Base-by-base conservation (phyloP, 2,888 invertebrate genomes). In the Tillus elongatus region DNA sequence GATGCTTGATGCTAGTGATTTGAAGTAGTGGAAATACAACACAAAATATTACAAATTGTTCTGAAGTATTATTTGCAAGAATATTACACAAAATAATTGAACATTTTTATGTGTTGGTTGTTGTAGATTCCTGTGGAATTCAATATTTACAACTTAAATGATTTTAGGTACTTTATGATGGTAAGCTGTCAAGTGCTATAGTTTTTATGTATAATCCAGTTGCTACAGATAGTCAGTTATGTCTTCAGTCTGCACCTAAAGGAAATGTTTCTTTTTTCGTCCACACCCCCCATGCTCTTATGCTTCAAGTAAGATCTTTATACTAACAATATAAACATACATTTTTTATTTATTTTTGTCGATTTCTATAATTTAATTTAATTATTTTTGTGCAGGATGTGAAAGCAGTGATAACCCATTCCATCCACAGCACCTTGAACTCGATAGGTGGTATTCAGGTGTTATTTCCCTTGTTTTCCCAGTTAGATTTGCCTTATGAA, bases 191-290 rank as follows among this genome's bases (percentile, higher is more conserved):
- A 44, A 87, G 82, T 57, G 90, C 89, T 49, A 90, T 99, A 64
- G 92, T 98, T 61, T 97, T 98, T 72, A 95, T 97, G 90, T 99
- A 98, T 76, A 98, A 97, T 71, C 98, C 98, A 44, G 96, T 97
- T 57, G 97, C 98, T 45, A 98, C 98, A 47, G 97, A 98, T 70
- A 91, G 95, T 49, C 97, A 98, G 70, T 77, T 99, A 46, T 97
- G 97, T 70, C 77, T 98, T 51, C 96, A 97, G 71, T 95, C 95
- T 33, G 92, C 96, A 51, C 96, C 97, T 38, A 97, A 96, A 71
- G 92, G 92, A 61, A 96, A 95, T 69, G 77, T 86, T 55, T 90
- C 93, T 49, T 95, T 90, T 73, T 99, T 98, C 75, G 93, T 97
- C 60, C 98, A 98, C 72, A 93, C 95, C 49, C 97, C 98, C 36